Percentiles rank a stretch among this genome's conserved stretches.
phyloP scores from a whole-genome alignment of 2,797 vertebrate genomes.

The Acanthurus tractus region DNA sequence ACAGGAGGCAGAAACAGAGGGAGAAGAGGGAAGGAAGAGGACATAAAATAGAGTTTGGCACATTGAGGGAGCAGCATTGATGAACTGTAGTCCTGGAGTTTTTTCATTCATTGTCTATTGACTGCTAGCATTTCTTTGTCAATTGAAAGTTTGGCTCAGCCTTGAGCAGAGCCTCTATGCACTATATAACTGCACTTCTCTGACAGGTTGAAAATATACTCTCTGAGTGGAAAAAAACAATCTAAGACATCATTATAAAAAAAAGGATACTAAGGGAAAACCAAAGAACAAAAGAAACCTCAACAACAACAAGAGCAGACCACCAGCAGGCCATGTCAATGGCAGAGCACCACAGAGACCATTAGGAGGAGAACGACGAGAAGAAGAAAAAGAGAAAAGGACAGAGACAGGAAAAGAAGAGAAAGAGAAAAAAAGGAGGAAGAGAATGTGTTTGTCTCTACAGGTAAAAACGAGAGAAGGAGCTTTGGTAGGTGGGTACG shows the following conservation, averaged over 20 bases:
- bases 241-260: slow-evolving; percentile 20
- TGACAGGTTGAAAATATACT: slow-evolving; percentile 14
- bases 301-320: slow-evolving; percentile 84
- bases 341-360: slow-evolving; percentile 77
- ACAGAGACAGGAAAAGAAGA: slow-evolving; percentile 72
- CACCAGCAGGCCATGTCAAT: slow-evolving; percentile 86
- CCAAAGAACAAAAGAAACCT: slow-evolving; percentile 72
- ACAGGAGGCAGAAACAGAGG: slow-evolving; percentile 65
- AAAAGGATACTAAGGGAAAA: slow-evolving; percentile 46
- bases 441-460: slow-evolving; percentile 85
- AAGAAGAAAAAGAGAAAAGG: slow-evolving; percentile 71
- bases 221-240: neutral
- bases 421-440: slow-evolving; percentile 84
- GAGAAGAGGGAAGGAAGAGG: slow-evolving; percentile 53
- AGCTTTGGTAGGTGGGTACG: slow-evolving; percentile 91
- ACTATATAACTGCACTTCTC: neutral
- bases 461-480: slow-evolving; percentile 91
- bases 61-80: slow-evolving; percentile 43
- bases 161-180: slow-evolving; percentile 30
- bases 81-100: slow-evolving; percentile 33
- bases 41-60: slow-evolving; percentile 78
- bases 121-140: slow-evolving; percentile 24
- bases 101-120: slow-evolving; percentile 27
- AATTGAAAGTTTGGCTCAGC: slow-evolving; percentile 34
- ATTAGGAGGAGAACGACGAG: slow-evolving; percentile 72